Percentiles rank a stretch among this genome's conserved stretches.
These are phyloP conservation scores for Nebria salina DNA, from an alignment of 2,888 invertebrate genomes.

Conservation along the genomic window DNA sequence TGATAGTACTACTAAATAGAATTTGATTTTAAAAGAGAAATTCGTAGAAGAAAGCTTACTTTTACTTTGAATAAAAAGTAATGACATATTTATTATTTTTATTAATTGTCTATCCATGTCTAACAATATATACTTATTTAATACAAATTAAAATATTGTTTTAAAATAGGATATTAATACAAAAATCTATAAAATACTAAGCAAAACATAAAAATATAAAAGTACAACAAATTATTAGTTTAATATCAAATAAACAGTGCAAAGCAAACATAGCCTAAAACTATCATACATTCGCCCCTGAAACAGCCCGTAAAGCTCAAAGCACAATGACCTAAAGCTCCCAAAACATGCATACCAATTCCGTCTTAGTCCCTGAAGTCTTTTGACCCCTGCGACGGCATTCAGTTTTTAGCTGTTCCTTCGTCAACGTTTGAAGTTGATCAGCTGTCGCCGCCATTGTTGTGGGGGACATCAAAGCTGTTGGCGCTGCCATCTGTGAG, in stretches of 20 bases:
- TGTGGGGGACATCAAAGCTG: constrained; percentile 17
- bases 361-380: constrained; percentile 74
- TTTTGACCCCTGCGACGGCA: constrained; percentile 76
- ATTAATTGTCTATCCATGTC: background rate
- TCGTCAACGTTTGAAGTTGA: constrained; percentile 70
- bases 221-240: background rate
- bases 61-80: background rate
- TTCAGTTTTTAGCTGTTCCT: constrained; percentile 75
- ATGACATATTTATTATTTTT: background rate
- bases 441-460: constrained; percentile 49
- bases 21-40: no score
- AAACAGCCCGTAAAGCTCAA: background rate
- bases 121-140: no score
- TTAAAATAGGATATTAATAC: no score
- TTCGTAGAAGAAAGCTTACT: background rate
- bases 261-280: constrained; percentile 2
- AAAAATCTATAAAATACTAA: no score
- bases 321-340: constrained; percentile 2
- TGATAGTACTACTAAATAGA: no score
- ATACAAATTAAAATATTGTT: background rate
- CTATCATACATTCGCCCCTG: background rate
- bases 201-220: background rate
- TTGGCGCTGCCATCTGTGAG: constrained; percentile 38
- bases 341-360: constrained; percentile 68
- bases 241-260: background rate